A percentile compares a stretch with the other conserved stretches of the same genome.
Evolutionary conservation across 2,888 invertebrate genomes (phyloP).

Genomic region (Aproaerema taeniolella): DNA sequence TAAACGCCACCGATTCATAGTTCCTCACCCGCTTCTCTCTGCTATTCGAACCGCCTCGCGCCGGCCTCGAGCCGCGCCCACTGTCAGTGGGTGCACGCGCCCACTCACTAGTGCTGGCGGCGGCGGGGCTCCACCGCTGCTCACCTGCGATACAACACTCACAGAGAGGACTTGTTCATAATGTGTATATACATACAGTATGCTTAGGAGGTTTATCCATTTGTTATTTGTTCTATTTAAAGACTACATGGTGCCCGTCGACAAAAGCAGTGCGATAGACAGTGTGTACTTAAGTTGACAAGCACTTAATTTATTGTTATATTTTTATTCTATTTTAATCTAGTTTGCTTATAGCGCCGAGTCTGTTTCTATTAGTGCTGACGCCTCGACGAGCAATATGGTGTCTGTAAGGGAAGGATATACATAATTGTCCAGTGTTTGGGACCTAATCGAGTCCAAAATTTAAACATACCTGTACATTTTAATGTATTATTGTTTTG

Average conservation of each 20-base stretch:
- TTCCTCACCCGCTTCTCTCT: constrained; percentile 72
- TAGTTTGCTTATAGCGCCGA: constrained; percentile 76
- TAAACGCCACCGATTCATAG: constrained; percentile 72
- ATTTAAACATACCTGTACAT: constrained; percentile 79
- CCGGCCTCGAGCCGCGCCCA: constrained; percentile 50
- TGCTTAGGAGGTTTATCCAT: constrained; percentile 75
- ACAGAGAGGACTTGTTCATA: constrained; percentile 72
- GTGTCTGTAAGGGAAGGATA: constrained; percentile 75
- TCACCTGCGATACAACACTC: constrained; percentile 53
- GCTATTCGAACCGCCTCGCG: constrained; percentile 59
- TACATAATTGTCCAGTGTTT: constrained; percentile 72
- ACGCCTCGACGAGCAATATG: constrained; percentile 76
- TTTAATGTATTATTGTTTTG: constrained; percentile 79
- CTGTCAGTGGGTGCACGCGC: too few relatives aligned
- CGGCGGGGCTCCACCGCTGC: constrained; percentile 30
- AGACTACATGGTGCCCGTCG: constrained; percentile 78
- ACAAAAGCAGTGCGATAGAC: constrained; percentile 73
- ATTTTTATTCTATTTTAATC: constrained; percentile 69
- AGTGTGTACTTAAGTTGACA: constrained; percentile 75
- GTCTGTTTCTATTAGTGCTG: constrained; percentile 75
- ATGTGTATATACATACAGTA: constrained; percentile 76
- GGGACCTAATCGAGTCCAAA: constrained; percentile 71
- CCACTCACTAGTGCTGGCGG: constrained; percentile 24
- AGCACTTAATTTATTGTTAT: constrained; percentile 76
- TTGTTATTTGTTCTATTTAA: constrained; percentile 74